Conservation (phyloP, 2,113 vertebrate species). For the Eidolon helvum region DNA sequence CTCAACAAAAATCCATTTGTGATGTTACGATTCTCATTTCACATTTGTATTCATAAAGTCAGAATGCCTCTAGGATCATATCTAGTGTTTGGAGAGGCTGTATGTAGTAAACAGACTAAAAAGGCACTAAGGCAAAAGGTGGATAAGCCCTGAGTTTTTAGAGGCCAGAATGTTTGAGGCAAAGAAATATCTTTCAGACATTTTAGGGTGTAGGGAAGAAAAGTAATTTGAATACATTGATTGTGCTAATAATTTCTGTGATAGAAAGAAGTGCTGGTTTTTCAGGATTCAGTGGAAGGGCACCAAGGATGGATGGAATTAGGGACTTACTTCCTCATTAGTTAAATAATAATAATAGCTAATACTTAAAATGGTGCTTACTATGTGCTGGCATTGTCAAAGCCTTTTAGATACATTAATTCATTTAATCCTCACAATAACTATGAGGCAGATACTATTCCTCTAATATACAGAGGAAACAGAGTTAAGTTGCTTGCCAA, state of each 20-base stretch:
- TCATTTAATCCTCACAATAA: not conserved
- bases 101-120: not conserved
- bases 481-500: not conserved
- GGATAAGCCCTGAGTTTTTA: not conserved
- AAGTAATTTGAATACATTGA: not conserved
- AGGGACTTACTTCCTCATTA: not conserved
- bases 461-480: not conserved
- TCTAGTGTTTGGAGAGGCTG: not conserved
- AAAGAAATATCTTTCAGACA: conserved; percentile 7
- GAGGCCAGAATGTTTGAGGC: not conserved
- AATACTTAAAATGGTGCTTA: not conserved
- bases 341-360: not conserved
- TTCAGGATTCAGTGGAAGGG: not conserved
- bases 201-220: not conserved
- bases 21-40: not conserved
- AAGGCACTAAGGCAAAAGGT: not conserved
- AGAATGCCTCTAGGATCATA: not conserved
- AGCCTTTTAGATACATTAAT: not conserved
- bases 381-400: no score
- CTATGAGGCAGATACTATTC: not conserved
- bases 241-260: not conserved
- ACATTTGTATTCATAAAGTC: not conserved
- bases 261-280: not conserved
- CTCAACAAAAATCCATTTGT: not conserved
- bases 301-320: not conserved